Percentiles rank a stretch among this genome's conserved stretches.
phyloP scores from a whole-genome alignment of 2,888 invertebrate genomes.

The Cephalotes varians region DNA sequence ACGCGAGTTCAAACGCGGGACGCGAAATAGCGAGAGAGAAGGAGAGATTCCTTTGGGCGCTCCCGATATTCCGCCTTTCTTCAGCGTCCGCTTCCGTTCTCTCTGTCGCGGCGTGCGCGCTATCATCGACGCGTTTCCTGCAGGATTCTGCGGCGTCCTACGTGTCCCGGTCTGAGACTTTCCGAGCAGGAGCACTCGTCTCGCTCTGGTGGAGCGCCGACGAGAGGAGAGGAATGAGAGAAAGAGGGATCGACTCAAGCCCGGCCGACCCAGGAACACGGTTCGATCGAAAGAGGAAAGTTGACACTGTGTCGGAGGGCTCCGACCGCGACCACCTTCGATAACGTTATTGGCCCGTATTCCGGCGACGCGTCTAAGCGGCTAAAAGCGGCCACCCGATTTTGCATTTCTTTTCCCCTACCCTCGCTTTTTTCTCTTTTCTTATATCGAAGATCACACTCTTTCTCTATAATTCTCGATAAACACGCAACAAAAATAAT shows the following conservation, averaged over 20 bases:
- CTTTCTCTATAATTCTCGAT: background rate
- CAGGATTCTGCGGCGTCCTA: conserved; percentile 29
- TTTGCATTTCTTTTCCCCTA: background rate
- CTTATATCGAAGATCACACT: background rate
- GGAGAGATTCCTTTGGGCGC: conserved; percentile 13
- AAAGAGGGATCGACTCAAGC: conserved; percentile 27
- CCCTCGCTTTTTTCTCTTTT: background rate
- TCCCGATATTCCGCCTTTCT: conserved; percentile 53
- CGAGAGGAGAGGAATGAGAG: background rate
- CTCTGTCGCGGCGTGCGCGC: conserved; percentile 13
- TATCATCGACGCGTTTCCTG: conserved; percentile 38
- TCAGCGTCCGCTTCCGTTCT: conserved; percentile 59
- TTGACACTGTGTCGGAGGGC: conserved; percentile 42
- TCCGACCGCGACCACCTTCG: conserved; percentile 8
- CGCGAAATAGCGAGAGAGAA: background rate
- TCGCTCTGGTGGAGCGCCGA: background rate
- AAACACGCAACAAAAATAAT: conserved; percentile 28
- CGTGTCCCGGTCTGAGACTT: conserved; percentile 31
- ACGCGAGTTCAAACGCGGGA: background rate
- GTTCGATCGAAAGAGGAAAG: conserved; percentile 49
- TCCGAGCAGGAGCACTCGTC: conserved; percentile 6
- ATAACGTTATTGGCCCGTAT: conserved; percentile 28
- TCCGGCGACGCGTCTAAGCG: background rate
- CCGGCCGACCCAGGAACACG: conserved; percentile 48
- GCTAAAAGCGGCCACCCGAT: background rate